Percentiles rank a stretch among this genome's conserved stretches.
phyloP scores from a whole-genome alignment of 2,888 invertebrate genomes.

The Aleiodes leptofemur region DNA sequence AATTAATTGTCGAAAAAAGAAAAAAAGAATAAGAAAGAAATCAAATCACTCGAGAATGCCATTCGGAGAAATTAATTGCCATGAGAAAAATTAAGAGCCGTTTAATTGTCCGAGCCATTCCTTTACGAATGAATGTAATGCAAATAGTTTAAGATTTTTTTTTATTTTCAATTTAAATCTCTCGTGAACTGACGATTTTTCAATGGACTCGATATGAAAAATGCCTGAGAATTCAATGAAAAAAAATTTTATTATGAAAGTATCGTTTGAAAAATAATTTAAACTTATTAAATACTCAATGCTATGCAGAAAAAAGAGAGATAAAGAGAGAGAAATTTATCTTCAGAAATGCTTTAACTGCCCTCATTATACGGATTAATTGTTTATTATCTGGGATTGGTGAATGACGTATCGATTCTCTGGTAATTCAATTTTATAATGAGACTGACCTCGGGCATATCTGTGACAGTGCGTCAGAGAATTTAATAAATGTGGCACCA shows the following conservation, averaged over 20 bases:
- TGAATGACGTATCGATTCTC: slow-evolving; percentile 19
- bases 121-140: slow-evolving; percentile 8
- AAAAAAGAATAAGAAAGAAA: not conserved
- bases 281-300: not conserved
- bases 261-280: no score
- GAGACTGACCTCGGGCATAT: slow-evolving; percentile 19
- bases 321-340: not conserved
- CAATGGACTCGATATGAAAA: not conserved
- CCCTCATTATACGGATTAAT: slow-evolving; percentile 26
- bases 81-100: slow-evolving; percentile 19
- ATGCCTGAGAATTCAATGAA: not conserved
- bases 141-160: not conserved
- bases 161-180: not conserved
- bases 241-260: no score
- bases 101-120: slow-evolving; percentile 29
- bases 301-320: not conserved
- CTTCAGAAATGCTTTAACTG: not conserved
- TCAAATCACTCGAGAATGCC: not conserved
- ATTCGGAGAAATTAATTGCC: slow-evolving; percentile 16
- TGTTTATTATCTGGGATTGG: slow-evolving; percentile 7
- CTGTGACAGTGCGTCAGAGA: not conserved
- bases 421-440: slow-evolving; percentile 16
- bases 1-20: slow-evolving; percentile 12
- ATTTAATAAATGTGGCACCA: no score
- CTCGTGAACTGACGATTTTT: not conserved